A percentile compares a stretch with the other conserved stretches of the same genome.
phyloP scores from a whole-genome alignment of 2,888 invertebrate genomes.

The Mythimna lalbum region DNA sequence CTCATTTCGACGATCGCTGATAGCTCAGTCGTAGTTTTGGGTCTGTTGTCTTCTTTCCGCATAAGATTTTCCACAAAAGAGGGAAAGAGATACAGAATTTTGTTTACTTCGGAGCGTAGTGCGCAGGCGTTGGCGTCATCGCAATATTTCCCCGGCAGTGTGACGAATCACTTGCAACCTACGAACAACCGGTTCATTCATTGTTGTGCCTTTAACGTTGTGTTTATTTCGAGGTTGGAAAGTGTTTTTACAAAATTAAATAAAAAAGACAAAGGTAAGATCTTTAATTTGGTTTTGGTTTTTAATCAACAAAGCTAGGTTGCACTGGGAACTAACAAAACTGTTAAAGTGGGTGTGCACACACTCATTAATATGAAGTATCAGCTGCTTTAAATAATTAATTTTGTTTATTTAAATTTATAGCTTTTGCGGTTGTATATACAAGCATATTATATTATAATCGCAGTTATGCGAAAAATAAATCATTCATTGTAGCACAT shows the following conservation, averaged over 20 bases:
- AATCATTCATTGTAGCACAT: background rate
- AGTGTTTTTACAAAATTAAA: slow-evolving; percentile 52
- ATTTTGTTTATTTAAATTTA: slow-evolving; percentile 34
- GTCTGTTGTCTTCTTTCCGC: slow-evolving; percentile 63
- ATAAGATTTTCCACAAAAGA: slow-evolving; percentile 29
- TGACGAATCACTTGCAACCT: slow-evolving; percentile 67
- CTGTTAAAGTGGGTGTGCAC: slow-evolving; percentile 72
- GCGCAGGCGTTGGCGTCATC: slow-evolving; percentile 75
- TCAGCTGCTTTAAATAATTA: slow-evolving; percentile 28
- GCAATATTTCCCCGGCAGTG: slow-evolving; percentile 69
- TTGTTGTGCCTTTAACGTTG: slow-evolving; percentile 56
- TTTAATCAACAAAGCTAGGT: slow-evolving; percentile 23
- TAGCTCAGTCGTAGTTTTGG: slow-evolving; percentile 39
- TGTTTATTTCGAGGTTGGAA: slow-evolving; percentile 55
- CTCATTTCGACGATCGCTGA: slow-evolving; percentile 73
- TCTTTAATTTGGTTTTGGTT: slow-evolving; percentile 19
- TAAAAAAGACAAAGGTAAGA: slow-evolving; percentile 62
- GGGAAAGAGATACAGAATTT: slow-evolving; percentile 48
- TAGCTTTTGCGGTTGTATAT: slow-evolving; percentile 8
- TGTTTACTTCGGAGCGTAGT: slow-evolving; percentile 47
- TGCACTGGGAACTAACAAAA: slow-evolving; percentile 59
- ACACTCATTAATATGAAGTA: slow-evolving; percentile 46
- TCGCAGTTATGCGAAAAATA: background rate
- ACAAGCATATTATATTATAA: too few species aligned
- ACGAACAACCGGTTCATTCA: slow-evolving; percentile 65